Conservation (phyloP, 1,140 invertebrate species). For the Vanessa tameamea region DNA sequence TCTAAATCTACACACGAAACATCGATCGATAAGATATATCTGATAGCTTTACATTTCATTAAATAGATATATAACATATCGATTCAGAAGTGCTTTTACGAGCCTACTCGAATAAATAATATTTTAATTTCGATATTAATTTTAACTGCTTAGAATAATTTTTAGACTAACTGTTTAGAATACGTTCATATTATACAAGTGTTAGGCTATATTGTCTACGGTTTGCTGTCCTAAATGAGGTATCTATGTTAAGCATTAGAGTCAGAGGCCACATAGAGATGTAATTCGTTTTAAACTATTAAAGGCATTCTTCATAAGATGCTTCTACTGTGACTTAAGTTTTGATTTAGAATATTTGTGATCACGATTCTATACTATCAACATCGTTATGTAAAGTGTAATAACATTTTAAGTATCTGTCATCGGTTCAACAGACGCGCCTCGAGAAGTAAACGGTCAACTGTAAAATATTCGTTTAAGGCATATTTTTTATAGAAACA, state of each 20-base stretch:
- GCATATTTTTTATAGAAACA: too few species aligned
- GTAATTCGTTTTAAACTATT: background rate
- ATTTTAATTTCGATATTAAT: background rate
- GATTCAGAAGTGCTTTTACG: too few species aligned
- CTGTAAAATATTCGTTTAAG: too few species aligned
- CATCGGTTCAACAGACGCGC: too few species aligned
- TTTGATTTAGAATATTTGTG: conserved; percentile 4
- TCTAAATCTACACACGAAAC: background rate
- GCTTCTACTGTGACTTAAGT: background rate
- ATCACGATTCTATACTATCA: background rate
- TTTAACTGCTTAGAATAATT: background rate
- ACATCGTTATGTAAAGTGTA: too few species aligned
- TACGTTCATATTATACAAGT: background rate
- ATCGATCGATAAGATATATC: background rate
- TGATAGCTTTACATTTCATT: too few species aligned
- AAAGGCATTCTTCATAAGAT: background rate
- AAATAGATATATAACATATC: background rate
- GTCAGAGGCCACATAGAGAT: background rate
- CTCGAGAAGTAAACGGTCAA: too few species aligned
- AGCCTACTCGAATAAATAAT: too few species aligned
- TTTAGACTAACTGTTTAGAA: background rate
- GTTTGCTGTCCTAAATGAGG: conserved; percentile 1
- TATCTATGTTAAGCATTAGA: conserved; percentile 4
- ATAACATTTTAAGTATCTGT: too few species aligned
- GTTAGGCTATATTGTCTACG: background rate